Conservation (phyloP, 2,888 invertebrate species). For the Synergus itoensis region DNA sequence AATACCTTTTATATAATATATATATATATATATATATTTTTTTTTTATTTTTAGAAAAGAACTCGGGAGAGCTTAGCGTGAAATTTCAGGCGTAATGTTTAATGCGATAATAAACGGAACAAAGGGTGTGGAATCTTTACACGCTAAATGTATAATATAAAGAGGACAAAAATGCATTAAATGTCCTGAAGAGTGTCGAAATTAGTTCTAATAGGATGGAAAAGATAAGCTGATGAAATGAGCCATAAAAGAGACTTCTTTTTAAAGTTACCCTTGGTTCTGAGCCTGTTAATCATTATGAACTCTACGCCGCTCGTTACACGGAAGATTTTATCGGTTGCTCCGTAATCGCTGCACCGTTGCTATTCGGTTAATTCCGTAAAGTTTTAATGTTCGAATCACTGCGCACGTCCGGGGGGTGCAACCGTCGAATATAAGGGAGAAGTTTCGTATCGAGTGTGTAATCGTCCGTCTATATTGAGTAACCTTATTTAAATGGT, state of each 20-base stretch:
- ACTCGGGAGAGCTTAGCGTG: neutral
- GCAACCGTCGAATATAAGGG: conserved; percentile 15
- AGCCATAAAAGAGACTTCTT: neutral
- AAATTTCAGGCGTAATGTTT: no score
- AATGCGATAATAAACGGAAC: no score
- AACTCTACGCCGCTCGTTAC: conserved; percentile 7
- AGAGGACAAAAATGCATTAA: no score
- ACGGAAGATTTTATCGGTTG: conserved; percentile 15
- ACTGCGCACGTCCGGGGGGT: neutral
- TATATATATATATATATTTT: no score
- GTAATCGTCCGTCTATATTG: neutral
- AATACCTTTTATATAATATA: no score
- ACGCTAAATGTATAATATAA: no score
- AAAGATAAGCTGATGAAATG: neutral
- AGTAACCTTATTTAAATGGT: neutral
- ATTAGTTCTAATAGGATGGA: neutral
- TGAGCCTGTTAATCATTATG: conserved; percentile 11
- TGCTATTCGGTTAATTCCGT: conserved; percentile 23
- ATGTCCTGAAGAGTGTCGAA: neutral
- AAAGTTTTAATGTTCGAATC: conserved; percentile 35
- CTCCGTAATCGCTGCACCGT: conserved; percentile 8
- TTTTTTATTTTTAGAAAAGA: neutral
- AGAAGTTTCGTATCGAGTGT: conserved; percentile 17
- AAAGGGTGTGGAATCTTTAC: no score
- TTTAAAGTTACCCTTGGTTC: neutral